Conservation (phyloP, 2,888 invertebrate genomes). For the Morpho deidamia region DNA sequence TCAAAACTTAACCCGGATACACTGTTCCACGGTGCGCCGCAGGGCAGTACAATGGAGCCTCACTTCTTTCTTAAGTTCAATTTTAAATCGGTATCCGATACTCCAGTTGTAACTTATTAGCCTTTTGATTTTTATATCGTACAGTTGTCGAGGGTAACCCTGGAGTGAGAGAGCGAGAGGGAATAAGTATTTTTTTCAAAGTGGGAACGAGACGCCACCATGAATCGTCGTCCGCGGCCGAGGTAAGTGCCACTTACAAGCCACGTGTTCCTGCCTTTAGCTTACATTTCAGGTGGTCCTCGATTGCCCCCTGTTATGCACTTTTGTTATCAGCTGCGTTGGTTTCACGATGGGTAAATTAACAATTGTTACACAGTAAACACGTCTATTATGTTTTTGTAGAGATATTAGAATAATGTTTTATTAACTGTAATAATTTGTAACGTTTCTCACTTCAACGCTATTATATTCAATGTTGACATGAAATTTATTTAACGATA, state of each 20-base stretch:
- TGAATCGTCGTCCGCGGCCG: conserved; percentile 61
- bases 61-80: conserved; percentile 2
- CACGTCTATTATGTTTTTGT: no score
- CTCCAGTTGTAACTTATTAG: not conserved
- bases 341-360: not conserved
- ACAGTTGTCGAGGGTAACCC: conserved; percentile 34
- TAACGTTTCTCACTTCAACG: no score
- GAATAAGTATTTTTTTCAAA: conserved; percentile 53
- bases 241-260: conserved; percentile 69
- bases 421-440: no score
- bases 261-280: conserved; percentile 67
- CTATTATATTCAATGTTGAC: no score
- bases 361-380: not conserved
- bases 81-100: not conserved
- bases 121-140: not conserved
- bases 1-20: conserved; percentile 34
- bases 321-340: conserved; percentile 3
- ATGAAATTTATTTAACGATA: no score
- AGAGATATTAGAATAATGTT: no score
- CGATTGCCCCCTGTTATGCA: conserved; percentile 23
- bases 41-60: conserved; percentile 10
- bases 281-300: conserved; percentile 37
- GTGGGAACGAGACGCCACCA: conserved; percentile 73
- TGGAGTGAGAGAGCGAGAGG: conserved; percentile 73
- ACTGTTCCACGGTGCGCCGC: conserved; percentile 13